A percentile compares a stretch with the other conserved stretches of the same genome.
These are phyloP conservation scores for Diuraphis noxia DNA, from an alignment of 1,140 invertebrate species.

Conservation along the genomic window DNA sequence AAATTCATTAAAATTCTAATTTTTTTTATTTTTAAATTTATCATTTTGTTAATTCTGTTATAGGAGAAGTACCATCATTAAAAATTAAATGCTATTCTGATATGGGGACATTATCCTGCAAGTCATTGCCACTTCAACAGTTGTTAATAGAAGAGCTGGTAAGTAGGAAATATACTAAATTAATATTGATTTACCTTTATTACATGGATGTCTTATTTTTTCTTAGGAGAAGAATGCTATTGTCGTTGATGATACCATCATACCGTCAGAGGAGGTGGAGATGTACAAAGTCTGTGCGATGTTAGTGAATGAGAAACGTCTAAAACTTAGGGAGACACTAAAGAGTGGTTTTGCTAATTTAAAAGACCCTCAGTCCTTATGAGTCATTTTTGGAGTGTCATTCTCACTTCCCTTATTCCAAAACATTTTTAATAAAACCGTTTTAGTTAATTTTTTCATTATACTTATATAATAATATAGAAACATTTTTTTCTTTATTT, in stretches of 20 bases:
- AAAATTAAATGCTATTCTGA: conserved; percentile 30
- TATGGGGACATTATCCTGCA: neutral
- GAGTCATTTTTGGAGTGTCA: conserved; percentile 31
- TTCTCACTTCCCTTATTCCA: conserved; percentile 53
- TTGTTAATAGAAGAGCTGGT: conserved; percentile 46
- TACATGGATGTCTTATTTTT: neutral
- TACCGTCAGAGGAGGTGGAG: conserved; percentile 83
- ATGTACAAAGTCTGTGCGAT: conserved; percentile 76
- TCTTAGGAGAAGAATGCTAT: conserved; percentile 28
- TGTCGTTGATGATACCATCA: conserved; percentile 70
- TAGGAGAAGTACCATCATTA: neutral
- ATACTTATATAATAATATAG: conserved; percentile 50
- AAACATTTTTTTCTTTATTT: conserved; percentile 48
- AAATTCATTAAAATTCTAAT: neutral
- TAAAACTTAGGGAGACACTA: conserved; percentile 78
- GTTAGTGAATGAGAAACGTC: conserved; percentile 76
- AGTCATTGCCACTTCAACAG: conserved; percentile 38
- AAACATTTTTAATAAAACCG: conserved; percentile 44
- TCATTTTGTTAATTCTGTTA: neutral
- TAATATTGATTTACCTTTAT: neutral
- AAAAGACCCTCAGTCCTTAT: conserved; percentile 44
- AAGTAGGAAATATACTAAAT: neutral
- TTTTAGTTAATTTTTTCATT: conserved; percentile 51
- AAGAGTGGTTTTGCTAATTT: conserved; percentile 80
- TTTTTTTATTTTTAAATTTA: neutral